Conservation (phyloP, 2,797 vertebrate species). For the Delichon dasypus region DNA sequence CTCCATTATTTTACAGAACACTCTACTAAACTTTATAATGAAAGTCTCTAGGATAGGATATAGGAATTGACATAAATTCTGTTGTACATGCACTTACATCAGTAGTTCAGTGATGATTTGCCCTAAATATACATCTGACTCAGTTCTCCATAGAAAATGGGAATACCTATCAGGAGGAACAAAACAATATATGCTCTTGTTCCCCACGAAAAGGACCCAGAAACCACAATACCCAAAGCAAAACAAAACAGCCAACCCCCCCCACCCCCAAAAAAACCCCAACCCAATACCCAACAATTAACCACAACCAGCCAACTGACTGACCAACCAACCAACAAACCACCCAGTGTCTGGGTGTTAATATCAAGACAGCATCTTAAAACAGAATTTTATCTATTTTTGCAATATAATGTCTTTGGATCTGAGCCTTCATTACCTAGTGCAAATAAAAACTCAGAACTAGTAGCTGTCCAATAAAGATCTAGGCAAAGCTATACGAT, state of each 20-base stretch:
- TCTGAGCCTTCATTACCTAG: background rate
- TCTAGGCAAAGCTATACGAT: background rate
- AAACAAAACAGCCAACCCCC: background rate
- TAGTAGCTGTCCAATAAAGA: background rate
- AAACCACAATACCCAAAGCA: background rate
- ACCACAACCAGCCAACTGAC: background rate
- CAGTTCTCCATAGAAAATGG: background rate
- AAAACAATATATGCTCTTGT: fast-evolving
- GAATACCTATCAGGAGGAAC: background rate
- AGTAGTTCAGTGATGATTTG: background rate
- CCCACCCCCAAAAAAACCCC: fast-evolving
- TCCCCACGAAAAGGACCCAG: fast-evolving
- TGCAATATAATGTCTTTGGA: background rate
- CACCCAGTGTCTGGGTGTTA: background rate
- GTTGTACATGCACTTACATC: background rate
- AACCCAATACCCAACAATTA: background rate
- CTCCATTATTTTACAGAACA: background rate
- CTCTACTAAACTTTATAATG: background rate
- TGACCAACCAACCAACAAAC: background rate
- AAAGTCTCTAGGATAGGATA: background rate
- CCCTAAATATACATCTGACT: background rate
- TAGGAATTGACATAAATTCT: background rate
- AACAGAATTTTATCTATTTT: background rate
- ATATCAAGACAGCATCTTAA: background rate
- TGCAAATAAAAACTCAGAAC: background rate